A percentile compares a stretch with the other conserved stretches of the same genome.
These are phyloP conservation scores for Tursiops truncatus DNA, from an alignment of 2,113 vertebrate genomes.

Conservation along the genomic window DNA sequence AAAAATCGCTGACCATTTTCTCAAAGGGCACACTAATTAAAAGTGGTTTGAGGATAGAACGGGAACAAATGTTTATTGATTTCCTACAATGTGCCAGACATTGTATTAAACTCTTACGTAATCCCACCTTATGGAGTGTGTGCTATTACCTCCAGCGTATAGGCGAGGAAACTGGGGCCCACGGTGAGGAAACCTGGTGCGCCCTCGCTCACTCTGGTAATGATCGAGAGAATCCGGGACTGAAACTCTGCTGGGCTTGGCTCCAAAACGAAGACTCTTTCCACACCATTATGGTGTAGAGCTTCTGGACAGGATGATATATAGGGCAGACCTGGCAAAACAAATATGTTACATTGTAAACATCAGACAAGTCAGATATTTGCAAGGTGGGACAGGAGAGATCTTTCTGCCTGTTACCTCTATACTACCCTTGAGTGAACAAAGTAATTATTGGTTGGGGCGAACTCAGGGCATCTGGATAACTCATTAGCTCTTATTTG, in stretches of 20 bases:
- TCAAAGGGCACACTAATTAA: neutral
- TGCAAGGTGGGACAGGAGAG: neutral
- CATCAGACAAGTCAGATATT: constrained; percentile 13
- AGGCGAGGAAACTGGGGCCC: neutral
- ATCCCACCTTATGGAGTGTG: neutral
- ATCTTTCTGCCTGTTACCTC: neutral
- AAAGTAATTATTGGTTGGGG: constrained; percentile 56
- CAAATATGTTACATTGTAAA: constrained; percentile 23
- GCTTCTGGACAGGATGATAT: neutral
- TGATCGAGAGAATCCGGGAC: neutral
- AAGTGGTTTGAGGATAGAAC: neutral
- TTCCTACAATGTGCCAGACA: neutral
- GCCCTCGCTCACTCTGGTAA: too few species aligned
- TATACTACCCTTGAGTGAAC: neutral
- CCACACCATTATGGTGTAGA: neutral
- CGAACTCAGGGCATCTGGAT: constrained; percentile 40
- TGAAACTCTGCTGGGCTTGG: neutral
- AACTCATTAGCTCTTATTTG: constrained; percentile 76
- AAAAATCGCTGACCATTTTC: neutral
- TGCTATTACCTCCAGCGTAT: neutral
- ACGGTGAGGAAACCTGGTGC: fast-evolving
- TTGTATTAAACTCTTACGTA: neutral
- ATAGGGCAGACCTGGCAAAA: neutral
- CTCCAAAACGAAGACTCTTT: neutral
- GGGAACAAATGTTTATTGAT: neutral